These are phyloP conservation scores for Reinhardtius hippoglossoides DNA, from an alignment of 2,113 vertebrate genomes.

Conservation along the genomic window DNA sequence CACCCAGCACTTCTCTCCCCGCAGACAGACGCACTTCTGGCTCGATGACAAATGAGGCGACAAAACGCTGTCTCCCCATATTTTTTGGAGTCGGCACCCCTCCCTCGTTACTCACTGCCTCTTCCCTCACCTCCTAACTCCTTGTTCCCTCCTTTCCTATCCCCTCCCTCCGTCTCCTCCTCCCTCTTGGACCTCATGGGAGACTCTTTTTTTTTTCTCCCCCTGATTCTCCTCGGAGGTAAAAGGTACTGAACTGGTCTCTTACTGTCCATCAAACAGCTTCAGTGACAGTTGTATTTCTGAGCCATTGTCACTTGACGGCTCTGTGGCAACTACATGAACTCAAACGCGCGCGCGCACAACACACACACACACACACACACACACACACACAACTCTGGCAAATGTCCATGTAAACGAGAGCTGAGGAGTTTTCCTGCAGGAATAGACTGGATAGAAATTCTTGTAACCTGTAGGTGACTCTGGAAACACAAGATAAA, in stretches of 20 bases:
- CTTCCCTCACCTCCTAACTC: conserved; percentile 28
- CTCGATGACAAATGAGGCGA: conserved; percentile 60
- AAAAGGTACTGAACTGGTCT: conserved; percentile 45
- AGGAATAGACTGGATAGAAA: conserved; percentile 44
- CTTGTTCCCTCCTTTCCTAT: neutral
- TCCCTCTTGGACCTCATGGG: conserved; percentile 67
- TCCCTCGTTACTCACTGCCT: conserved; percentile 11
- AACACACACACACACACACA: conserved; percentile 25
- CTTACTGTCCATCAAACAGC: conserved; percentile 27
- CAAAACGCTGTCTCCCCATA: conserved; percentile 12
- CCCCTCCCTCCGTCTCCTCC: neutral
- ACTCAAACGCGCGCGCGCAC: conserved; percentile 19
- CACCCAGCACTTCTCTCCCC: conserved; percentile 73
- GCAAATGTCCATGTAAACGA: conserved; percentile 6
- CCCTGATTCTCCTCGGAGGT: conserved; percentile 13
- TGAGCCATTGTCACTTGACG: conserved; percentile 40
- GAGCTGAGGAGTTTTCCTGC: neutral
- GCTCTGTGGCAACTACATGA: conserved; percentile 30
- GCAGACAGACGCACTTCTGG: conserved; percentile 48
- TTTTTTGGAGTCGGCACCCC: conserved; percentile 20
- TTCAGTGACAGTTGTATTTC: conserved; percentile 29
- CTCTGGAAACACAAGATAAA: conserved; percentile 33
- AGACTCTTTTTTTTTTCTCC: conserved; percentile 13
- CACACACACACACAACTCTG: conserved; percentile 5
- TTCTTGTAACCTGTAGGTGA: conserved; percentile 36